Base-by-base conservation (phyloP, 53 echinoderm and acorn worm species). In the Actinopyga echinites region DNA sequence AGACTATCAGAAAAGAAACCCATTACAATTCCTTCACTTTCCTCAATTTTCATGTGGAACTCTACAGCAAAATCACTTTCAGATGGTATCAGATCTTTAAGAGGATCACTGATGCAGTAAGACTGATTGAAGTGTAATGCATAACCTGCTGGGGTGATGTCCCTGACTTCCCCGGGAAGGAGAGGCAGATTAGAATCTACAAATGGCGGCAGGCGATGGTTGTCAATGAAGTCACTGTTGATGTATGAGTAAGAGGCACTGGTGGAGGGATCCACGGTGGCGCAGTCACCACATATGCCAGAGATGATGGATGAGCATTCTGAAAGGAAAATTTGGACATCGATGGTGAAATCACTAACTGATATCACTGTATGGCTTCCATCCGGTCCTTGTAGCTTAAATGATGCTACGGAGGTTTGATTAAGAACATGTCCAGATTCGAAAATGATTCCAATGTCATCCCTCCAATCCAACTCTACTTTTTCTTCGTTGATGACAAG, bases 191-290 rank as follows among this genome's bases (percentile, higher is more conserved):
- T 68, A 21, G 68, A 68, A 68, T 68, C 21, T 22, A 68, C 37
- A 33, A 13, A 36, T 17, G 68, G 8, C 23, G 92, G 86, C 19
- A 95, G 74, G 22, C 49, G 87, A 64, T 87, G 83, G 55, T 34
- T 80, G 29, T 87, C 88, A 66, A 92, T 86, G 87, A 92, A 95
- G 23, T 85, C 87, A 37, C 88, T 90, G 86, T 95, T 95, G 62
- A 95, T 86, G 33, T 88, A 69, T 28, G 74, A 84, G 88, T 88
- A 92, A 12, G 83, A 88, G 45, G 92, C 77, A 79, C 90, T 81
- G 29, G 13, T 78, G 44, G 83, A 79, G 12, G 86, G 67, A 19
- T 92, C 80, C 69, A 66, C 74, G 40, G 85, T 82, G 1, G 63
- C 75, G 84, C 88, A 82, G 30, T 62, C 75, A 64, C 92, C 90